phyloP scores from a whole-genome alignment of 2,888 invertebrate species.

The Caprella mutica region DNA sequence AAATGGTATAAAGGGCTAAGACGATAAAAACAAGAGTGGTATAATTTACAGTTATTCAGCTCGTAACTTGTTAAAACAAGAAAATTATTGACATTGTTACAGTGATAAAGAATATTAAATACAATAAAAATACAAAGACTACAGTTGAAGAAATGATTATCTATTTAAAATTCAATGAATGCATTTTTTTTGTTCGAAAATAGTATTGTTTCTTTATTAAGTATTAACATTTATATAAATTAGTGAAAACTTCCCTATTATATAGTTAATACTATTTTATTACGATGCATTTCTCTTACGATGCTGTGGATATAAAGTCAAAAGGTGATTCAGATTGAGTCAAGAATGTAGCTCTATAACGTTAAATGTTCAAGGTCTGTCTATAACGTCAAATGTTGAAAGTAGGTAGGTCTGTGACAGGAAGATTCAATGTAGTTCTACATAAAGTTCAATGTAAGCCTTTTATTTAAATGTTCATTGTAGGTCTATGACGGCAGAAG shows the following conservation, averaged over 20 bases:
- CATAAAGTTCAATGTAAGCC: too few species aligned
- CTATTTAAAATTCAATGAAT: conserved; percentile 2
- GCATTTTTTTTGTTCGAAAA: background rate
- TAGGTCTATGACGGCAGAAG: too few species aligned
- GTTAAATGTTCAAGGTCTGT: too few species aligned
- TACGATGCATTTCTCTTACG: too few species aligned
- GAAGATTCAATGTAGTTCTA: too few species aligned
- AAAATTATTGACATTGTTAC: background rate
- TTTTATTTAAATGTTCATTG: too few species aligned
- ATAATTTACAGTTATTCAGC: background rate
- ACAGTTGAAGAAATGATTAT: background rate
- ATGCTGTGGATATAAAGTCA: too few species aligned
- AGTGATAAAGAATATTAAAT: background rate
- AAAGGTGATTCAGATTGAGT: too few species aligned
- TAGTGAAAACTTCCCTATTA: background rate
- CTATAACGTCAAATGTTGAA: too few species aligned
- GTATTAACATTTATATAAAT: conserved; percentile 6
- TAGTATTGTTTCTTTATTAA: background rate
- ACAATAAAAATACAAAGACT: background rate
- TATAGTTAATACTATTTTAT: too few species aligned
- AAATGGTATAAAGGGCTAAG: background rate
- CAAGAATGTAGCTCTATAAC: too few species aligned
- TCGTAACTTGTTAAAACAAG: background rate
- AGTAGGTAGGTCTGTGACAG: too few species aligned
- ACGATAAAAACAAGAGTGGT: background rate